Evolutionary conservation across 2,888 invertebrate genomes (phyloP), one percentile per base, ranked within the genome.

Genomic region (Caenorhabditis angaria): DNA sequence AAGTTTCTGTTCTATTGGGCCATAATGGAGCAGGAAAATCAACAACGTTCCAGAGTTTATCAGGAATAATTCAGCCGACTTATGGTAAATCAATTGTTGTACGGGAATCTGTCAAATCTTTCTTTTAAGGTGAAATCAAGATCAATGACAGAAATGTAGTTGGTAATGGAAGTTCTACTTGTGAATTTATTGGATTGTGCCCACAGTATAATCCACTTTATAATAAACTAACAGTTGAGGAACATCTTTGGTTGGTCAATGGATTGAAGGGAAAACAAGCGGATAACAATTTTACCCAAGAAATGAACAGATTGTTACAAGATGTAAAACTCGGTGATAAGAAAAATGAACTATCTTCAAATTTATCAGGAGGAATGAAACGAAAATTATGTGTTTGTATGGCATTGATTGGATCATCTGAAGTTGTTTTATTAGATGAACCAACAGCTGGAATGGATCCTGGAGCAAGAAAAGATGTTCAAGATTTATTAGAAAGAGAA

Each of bases 1-100:
- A 84, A 65, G 83, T 81, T 6, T 79, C 86, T 1, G 83, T 86
- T n/a, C 77, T 86, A 8, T 81, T 86, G n/a, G 86, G 86, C 28
- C 86, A 87, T 60, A 86, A 86, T 65, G 86, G 86, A 28, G 86
- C 86, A 32, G 84, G 84, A 50, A 84, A 84, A 61, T 77, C 77
- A 65, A 84, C 84, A 41, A 82, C 82, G 0, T 82, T 82, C 59
- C 67, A 78, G 14, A 76, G 78, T 60, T 74, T 82, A 18, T 76
- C 69, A 25, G 86, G 86, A 55, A 66, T 84, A 10, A 80, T 83
- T 24, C 48, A 71, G n/a, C 80, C 82, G 5, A 79, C 85, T 1
- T 50, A 71, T 20, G 80, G 80, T 62, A 25, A 47, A 41, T 35
- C 10, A n/a, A n/a, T n/a, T n/a, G n/a, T n/a, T n/a, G n/a, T n/a